A percentile compares a stretch with the other conserved stretches of the same genome.
Conservation (phyloP, 2,797 vertebrate genomes). For the Gallinago nigripennis region DNA sequence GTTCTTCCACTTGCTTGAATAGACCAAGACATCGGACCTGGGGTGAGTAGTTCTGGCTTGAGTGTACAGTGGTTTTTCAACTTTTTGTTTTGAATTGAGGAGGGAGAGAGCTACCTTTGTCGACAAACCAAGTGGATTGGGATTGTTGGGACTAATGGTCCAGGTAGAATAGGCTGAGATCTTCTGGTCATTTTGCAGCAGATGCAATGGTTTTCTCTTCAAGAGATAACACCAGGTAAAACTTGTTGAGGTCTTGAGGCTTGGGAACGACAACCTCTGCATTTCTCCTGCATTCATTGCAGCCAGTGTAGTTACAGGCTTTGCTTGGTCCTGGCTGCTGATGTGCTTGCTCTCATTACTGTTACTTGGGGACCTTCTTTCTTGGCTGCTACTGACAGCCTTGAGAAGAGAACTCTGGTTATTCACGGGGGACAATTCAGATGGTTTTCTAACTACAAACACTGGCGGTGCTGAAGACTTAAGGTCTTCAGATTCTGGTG, state of each 20-base stretch:
- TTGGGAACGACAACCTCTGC: slow-evolving; percentile 89
- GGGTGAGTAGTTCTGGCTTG: slow-evolving; percentile 88
- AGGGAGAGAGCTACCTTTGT: slow-evolving; percentile 96
- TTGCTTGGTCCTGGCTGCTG: slow-evolving; percentile 80
- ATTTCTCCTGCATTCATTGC: slow-evolving; percentile 81
- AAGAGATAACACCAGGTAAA: slow-evolving; percentile 97
- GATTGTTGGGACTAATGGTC: slow-evolving; percentile 86
- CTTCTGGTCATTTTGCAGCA: slow-evolving; percentile 89
- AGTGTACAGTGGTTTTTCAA: slow-evolving; percentile 90
- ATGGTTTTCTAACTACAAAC: slow-evolving; percentile 60
- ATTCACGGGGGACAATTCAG: slow-evolving; percentile 60
- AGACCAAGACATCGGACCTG: slow-evolving; percentile 90
- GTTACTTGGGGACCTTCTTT: slow-evolving; percentile 74
- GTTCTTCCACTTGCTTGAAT: slow-evolving; percentile 93
- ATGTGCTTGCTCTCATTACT: slow-evolving; percentile 77
- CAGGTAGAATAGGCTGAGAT: slow-evolving; percentile 92
- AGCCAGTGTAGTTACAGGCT: slow-evolving; percentile 78
- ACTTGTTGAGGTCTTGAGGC: slow-evolving; percentile 93
- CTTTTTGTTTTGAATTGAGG: slow-evolving; percentile 93
- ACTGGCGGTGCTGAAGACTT: slow-evolving; percentile 50
- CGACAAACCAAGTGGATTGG: slow-evolving; percentile 91
- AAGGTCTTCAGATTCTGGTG: slow-evolving; percentile 76
- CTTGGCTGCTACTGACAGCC: slow-evolving; percentile 78
- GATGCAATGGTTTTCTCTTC: slow-evolving; percentile 89
- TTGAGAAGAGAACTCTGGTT: slow-evolving; percentile 72